A percentile compares a stretch with the other conserved stretches of the same genome.
phyloP scores from a whole-genome alignment of 2,888 invertebrate genomes.

The Pyralis farinalis region DNA sequence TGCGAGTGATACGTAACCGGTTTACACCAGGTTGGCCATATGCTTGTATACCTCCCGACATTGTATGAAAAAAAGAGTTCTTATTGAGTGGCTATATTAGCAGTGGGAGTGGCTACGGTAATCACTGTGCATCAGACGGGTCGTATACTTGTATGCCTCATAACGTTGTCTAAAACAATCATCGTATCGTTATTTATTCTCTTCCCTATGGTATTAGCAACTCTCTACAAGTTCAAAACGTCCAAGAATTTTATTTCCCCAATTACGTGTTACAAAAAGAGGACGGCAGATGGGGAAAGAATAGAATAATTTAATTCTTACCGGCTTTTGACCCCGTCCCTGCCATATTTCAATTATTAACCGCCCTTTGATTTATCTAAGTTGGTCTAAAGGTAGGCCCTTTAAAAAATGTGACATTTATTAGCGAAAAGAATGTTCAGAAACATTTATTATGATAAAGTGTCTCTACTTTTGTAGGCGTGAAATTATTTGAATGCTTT shows the following conservation, averaged over 20 bases:
- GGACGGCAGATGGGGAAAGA: conserved; percentile 47
- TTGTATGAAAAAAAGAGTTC: too few species aligned
- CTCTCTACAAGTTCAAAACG: conserved; percentile 28
- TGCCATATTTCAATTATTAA: conserved; percentile 16
- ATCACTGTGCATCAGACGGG: too few species aligned
- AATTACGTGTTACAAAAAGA: conserved; percentile 52
- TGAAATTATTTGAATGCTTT: too few species aligned
- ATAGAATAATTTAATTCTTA: conserved; percentile 58
- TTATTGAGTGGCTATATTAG: too few species aligned
- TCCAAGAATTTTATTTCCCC: conserved; percentile 44
- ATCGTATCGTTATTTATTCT: too few species aligned
- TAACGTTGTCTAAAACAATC: too few species aligned
- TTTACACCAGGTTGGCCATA: too few species aligned
- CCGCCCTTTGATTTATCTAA: conserved; percentile 1
- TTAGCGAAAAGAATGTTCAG: not conserved
- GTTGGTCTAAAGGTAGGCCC: not conserved
- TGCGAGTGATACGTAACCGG: too few species aligned
- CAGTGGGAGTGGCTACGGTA: too few species aligned
- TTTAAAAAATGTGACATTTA: not conserved
- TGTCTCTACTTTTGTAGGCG: too few species aligned
- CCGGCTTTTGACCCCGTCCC: conserved; percentile 19
- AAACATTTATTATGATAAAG: not conserved
- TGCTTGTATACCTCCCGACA: too few species aligned
- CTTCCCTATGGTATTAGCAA: conserved; percentile 15
- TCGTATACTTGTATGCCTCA: too few species aligned